A percentile compares a stretch with the other conserved stretches of the same genome.
phyloP scores from a whole-genome alignment of 2,888 invertebrate genomes.

The Acrobasis repandana region DNA sequence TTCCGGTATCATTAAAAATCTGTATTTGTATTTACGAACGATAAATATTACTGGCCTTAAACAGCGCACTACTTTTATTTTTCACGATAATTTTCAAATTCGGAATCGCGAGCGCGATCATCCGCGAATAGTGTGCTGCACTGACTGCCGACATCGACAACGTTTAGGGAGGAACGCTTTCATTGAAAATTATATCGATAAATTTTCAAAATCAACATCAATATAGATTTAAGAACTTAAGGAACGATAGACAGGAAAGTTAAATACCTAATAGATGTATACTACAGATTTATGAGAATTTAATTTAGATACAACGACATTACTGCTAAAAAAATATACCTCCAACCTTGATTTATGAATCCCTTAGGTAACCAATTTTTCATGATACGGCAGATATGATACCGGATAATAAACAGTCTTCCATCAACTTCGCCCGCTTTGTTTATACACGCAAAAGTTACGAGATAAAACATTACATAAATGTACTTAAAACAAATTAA shows the following conservation, averaged over 20 bases:
- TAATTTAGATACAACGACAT: background rate
- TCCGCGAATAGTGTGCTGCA: constrained; percentile 57
- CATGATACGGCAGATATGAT: constrained; percentile 5
- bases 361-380: background rate
- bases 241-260: no score
- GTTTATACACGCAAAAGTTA: background rate
- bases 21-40: constrained; percentile 2
- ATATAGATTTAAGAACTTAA: background rate
- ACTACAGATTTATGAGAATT: no score
- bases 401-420: constrained; percentile 6
- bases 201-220: constrained; percentile 12
- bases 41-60: constrained; percentile 29
- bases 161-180: constrained; percentile 52
- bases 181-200: constrained; percentile 47
- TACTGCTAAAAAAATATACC: background rate
- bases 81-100: constrained; percentile 28
- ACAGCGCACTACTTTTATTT: constrained; percentile 21
- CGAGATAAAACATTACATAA: background rate
- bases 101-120: constrained; percentile 50
- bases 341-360: background rate
- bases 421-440: constrained; percentile 11
- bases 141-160: constrained; percentile 60
- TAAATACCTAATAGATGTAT: no score
- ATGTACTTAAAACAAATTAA: background rate
- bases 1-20: constrained; percentile 6